phyloP scores from a whole-genome alignment of 2,113 vertebrate genomes.

The Hippocampus abdominalis region DNA sequence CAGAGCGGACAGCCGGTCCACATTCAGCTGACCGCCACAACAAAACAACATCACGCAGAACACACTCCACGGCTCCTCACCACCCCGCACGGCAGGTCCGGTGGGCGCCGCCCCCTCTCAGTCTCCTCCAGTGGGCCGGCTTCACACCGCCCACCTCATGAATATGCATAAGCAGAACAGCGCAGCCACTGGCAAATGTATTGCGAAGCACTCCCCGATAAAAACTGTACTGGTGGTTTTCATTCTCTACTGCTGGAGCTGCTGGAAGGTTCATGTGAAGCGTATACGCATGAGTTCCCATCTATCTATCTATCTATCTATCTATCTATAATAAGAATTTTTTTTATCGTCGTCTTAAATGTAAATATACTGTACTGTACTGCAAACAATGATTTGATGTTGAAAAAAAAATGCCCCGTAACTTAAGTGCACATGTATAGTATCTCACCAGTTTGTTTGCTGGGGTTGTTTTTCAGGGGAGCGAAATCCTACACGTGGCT shows the following conservation, averaged over 20 bases:
- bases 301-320: background rate
- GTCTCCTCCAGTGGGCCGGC: constrained; percentile 51
- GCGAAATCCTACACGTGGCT: no score
- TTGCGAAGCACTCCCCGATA: background rate
- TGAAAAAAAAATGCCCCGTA: no score
- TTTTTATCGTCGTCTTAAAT: no score
- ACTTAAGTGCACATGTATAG: no score
- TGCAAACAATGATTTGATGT: no score
- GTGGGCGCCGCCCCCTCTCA: constrained; percentile 57
- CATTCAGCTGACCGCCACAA: constrained; percentile 73
- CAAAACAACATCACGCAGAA: constrained; percentile 69
- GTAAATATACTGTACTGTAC: no score
- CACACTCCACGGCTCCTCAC: constrained; percentile 61
- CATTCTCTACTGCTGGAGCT: no score
- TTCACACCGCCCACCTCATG: constrained; percentile 34
- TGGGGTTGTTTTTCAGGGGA: no score
- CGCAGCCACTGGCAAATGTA: background rate
- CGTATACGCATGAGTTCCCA: background rate
- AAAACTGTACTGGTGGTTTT: background rate
- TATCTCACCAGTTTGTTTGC: no score
- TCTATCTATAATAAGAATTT: no score
- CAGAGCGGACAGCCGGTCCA: constrained; percentile 68
- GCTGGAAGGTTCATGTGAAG: no score
- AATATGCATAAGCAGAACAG: constrained; percentile 59
- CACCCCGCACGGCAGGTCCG: constrained; percentile 60